Evolutionary conservation across 2,113 vertebrate species (phyloP), one percentile per base, ranked within the genome.

Genomic region (Clarias gariepinus): DNA sequence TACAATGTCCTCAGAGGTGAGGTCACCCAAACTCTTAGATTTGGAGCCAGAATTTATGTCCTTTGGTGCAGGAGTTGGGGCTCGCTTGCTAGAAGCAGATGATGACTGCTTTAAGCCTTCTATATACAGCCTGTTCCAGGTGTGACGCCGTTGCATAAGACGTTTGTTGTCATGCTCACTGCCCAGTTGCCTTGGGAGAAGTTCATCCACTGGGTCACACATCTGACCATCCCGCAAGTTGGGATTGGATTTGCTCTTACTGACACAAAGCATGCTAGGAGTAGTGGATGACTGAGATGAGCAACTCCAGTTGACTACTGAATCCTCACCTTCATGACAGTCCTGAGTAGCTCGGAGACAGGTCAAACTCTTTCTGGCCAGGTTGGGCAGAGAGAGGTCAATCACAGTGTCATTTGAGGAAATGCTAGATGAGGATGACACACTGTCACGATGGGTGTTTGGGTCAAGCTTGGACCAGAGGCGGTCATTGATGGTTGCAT

Each of bases 401-500:
- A 98, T 96, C 91, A 97, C 97, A 0, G 97, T 99, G 95, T 99
- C 98, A 0, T 93, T 96, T 90, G 97, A 99, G 1, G 97, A 99
- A 93, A 99, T 94, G 91, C 97, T 98, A 81, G 98, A 99, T 13
- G 97, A 97, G 0, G 97, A 98, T 36, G 97, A 99, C 94, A 97
- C 93, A 23, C 97, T 98, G 92, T 97, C 96, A 0, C 95, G 88
- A 83, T 96, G 96, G 87, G 87, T 95, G 85, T 92, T 89, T 0
- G 94, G 91, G 3, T 98, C 97, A 25, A 98, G 92, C 89, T 96
- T 97, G 93, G 95, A 96, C 98, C 98, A 98, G 15, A 98, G 95
- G 11, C 93, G 92, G 91, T 98, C 97, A 0, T 96, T 94, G 36
- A 96, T 66, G 0, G 97, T 98, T 83, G 96, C 96, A 0, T 98